Percentiles rank a stretch among this genome's conserved stretches.
These are phyloP conservation scores for Darevskia mixta DNA, from an alignment of 2,797 vertebrate species.

Conservation along the genomic window DNA sequence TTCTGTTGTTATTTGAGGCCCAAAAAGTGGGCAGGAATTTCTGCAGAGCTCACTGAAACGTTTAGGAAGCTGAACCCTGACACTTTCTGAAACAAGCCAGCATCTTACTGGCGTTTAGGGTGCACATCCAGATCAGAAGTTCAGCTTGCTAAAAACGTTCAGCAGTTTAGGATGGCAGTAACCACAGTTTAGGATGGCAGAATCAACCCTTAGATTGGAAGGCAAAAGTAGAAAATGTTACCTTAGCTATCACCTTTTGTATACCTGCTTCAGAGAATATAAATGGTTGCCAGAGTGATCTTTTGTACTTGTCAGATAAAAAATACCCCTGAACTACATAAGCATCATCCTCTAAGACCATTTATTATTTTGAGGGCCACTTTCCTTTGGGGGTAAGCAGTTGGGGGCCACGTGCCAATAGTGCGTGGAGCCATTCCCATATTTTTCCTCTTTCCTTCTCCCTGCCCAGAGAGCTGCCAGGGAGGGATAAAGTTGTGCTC, in stretches of 20 bases:
- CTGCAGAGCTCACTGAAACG: not conserved
- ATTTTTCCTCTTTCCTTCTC: too few species aligned
- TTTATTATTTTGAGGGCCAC: too few species aligned
- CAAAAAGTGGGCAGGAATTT: not conserved
- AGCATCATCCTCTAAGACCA: not conserved
- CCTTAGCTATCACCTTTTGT: not conserved
- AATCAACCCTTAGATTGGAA: not conserved
- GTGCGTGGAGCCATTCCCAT: too few species aligned
- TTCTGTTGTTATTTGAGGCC: not conserved
- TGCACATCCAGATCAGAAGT: not conserved
- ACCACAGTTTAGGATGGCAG: not conserved
- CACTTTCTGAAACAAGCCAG: not conserved
- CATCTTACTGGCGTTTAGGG: not conserved
- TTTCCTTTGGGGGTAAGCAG: too few species aligned
- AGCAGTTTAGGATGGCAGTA: not conserved
- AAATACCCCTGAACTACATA: not conserved
- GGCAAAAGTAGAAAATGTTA: not conserved
- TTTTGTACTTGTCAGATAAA: not conserved
- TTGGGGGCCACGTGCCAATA: too few species aligned
- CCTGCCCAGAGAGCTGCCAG: too few species aligned
- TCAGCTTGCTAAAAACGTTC: not conserved
- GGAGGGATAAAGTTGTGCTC: too few species aligned
- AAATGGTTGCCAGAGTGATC: not conserved
- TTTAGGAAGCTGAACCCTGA: not conserved
- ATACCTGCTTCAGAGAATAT: not conserved